These are phyloP conservation scores for Proteles cristata DNA, from an alignment of 2,113 vertebrate genomes.

Conservation along the genomic window DNA sequence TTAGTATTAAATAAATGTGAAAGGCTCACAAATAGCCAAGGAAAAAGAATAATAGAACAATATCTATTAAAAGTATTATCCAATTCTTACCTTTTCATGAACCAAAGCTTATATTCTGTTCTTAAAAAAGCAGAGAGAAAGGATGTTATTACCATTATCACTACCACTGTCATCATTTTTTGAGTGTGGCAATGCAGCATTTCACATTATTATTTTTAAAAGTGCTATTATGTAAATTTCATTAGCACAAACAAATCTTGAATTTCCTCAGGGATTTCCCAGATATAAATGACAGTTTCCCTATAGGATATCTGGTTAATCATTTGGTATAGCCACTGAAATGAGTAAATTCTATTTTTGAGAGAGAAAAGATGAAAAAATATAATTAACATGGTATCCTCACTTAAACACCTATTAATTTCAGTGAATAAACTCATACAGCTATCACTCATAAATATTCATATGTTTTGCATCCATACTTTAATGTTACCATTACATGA, in stretches of 20 bases:
- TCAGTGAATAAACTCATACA: background rate
- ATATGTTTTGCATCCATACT: background rate
- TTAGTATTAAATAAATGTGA: slow-evolving; percentile 37
- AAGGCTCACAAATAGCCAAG: background rate
- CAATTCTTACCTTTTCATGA: background rate
- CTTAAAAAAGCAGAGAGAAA: background rate
- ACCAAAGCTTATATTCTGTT: background rate
- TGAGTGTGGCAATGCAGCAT: background rate
- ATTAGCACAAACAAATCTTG: background rate
- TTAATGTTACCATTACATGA: background rate
- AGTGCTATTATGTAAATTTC: background rate
- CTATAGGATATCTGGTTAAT: background rate
- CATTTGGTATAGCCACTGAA: background rate
- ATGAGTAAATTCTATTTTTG: background rate
- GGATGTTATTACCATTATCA: background rate
- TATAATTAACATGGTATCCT: background rate
- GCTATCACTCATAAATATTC: background rate
- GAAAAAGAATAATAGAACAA: background rate
- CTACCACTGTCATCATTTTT: background rate
- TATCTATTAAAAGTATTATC: background rate
- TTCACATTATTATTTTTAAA: background rate
- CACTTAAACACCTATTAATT: background rate
- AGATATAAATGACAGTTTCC: background rate
- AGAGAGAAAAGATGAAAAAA: background rate
- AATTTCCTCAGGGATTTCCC: background rate